phyloP scores from a whole-genome alignment of 2,888 invertebrate species.

The Metopia argyrocephala region DNA sequence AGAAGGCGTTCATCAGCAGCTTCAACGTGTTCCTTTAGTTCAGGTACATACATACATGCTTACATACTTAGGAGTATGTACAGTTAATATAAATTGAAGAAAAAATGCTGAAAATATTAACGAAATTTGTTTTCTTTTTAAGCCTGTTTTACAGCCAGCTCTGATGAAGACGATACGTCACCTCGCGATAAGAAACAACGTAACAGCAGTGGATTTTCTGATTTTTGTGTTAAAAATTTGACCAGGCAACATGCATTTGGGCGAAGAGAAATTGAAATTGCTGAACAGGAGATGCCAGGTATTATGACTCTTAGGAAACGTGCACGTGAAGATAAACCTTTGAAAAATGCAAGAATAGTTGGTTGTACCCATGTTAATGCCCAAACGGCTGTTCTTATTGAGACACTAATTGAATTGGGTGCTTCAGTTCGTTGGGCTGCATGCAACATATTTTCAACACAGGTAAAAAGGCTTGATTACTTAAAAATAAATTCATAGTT shows the following conservation, averaged over 20 bases:
- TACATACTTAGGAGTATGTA: no score
- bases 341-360: conserved; percentile 95
- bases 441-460: conserved; percentile 98
- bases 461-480: conserved; percentile 78
- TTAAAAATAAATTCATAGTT: neutral
- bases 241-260: conserved; percentile 92
- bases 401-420: conserved; percentile 91
- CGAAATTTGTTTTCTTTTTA: neutral
- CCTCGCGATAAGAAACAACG: conserved; percentile 95
- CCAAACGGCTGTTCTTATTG: conserved; percentile 96
- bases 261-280: conserved; percentile 96
- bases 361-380: conserved; percentile 99
- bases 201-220: conserved; percentile 87
- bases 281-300: conserved; percentile 99
- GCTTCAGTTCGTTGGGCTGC: conserved; percentile 96
- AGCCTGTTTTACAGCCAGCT: conserved; percentile 82
- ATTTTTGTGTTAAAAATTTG: conserved; percentile 96
- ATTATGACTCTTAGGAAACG: conserved; percentile 94
- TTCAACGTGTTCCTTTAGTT: conserved; percentile 96
- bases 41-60: no score
- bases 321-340: conserved; percentile 93
- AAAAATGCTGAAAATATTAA: neutral
- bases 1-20: conserved; percentile 89
- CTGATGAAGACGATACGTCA: conserved; percentile 94
- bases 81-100: no score